phyloP scores from a whole-genome alignment of 2,797 vertebrate genomes.

The Anguilla obscura region DNA sequence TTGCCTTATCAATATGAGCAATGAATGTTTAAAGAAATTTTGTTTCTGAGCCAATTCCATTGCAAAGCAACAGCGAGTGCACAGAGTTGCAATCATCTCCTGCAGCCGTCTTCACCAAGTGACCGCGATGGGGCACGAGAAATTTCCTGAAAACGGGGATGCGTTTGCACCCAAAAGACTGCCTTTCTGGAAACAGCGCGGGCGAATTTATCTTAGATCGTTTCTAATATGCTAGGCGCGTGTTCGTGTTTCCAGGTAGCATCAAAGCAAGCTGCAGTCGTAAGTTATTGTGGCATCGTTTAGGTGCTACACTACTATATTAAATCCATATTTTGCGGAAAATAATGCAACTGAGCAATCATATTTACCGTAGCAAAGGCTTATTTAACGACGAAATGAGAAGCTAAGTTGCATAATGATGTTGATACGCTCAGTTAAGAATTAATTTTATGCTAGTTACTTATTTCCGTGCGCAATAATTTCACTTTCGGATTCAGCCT shows the following conservation, averaged over 20 bases:
- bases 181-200: slow-evolving; percentile 11
- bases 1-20: neutral
- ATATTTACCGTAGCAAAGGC: neutral
- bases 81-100: slow-evolving; percentile 8
- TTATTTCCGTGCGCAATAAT: slow-evolving; percentile 9
- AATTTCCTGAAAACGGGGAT: slow-evolving; percentile 33
- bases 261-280: neutral
- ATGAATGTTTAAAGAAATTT: neutral
- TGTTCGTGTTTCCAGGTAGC: slow-evolving; percentile 14
- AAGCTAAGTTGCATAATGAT: neutral
- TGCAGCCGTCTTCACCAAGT: neutral
- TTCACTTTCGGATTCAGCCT: slow-evolving; percentile 3
- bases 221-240: neutral
- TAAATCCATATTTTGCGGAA: neutral
- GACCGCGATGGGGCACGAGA: slow-evolving; percentile 15
- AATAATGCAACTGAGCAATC: neutral
- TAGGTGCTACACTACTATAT: neutral
- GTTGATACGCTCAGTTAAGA: neutral
- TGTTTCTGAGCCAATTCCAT: neutral
- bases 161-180: slow-evolving; percentile 17
- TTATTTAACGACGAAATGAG: neutral
- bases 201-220: neutral
- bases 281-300: slow-evolving; percentile 11
- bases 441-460: neutral
- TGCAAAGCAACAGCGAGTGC: slow-evolving; percentile 24